These are phyloP conservation scores for Drosophila arizonae DNA, from an alignment of 1,140 invertebrate species.

Conservation along the genomic window DNA sequence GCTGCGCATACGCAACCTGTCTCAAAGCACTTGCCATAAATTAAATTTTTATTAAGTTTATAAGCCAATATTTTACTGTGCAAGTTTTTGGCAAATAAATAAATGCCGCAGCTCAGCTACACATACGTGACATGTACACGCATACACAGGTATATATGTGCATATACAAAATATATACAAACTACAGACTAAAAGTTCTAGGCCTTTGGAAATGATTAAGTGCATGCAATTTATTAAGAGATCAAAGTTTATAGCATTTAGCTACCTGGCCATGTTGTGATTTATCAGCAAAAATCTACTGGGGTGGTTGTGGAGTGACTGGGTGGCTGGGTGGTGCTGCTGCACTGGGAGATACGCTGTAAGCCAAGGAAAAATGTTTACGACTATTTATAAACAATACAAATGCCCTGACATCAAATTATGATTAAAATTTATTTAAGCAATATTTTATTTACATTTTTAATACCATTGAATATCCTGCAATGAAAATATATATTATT, in stretches of 20 bases:
- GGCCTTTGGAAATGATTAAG: constrained; percentile 67
- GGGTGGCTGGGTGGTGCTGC: background rate
- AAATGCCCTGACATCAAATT: background rate
- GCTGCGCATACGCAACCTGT: constrained; percentile 50
- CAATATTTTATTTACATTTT: background rate
- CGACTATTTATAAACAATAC: background rate
- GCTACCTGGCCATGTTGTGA: constrained; percentile 32
- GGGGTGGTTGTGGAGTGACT: background rate
- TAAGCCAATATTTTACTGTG: constrained; percentile 40
- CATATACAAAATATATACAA: background rate
- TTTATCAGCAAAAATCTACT: constrained; percentile 47
- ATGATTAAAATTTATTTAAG: background rate
- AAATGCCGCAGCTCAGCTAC: constrained; percentile 42
- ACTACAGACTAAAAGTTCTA: constrained; percentile 36
- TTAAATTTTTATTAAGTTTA: constrained; percentile 52
- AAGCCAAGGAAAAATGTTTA: background rate
- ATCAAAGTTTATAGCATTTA: constrained; percentile 69
- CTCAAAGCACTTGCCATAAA: constrained; percentile 30
- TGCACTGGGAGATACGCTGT: constrained; percentile 3
- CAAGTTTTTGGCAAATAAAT: constrained; percentile 54
- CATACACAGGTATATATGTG: background rate
- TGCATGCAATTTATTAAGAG: constrained; percentile 67
- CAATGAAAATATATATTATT: too few relatives aligned
- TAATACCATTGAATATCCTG: too few relatives aligned
- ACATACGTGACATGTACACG: constrained; percentile 15